A percentile compares a stretch with the other conserved stretches of the same genome.
Evolutionary conservation across 2,888 invertebrate species (phyloP).

Genomic region (Callinectes sapidus): DNA sequence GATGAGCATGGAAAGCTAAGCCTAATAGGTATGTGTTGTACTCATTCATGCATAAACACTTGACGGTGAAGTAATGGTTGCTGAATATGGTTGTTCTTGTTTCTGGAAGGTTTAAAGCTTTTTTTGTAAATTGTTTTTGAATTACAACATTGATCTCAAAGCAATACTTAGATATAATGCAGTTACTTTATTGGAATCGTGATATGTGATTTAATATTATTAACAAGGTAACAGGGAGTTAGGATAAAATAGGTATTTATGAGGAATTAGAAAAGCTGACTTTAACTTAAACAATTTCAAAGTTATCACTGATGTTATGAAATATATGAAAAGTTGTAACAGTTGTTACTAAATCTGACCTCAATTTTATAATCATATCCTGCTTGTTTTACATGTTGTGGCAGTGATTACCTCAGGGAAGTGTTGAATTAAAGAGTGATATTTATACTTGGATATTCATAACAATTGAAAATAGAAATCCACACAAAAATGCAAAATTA

Average conservation of each 20-base stretch:
- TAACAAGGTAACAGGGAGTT: not conserved
- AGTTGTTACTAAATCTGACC: not conserved
- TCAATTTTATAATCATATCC: not conserved
- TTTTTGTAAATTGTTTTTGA: not conserved
- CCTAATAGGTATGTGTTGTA: not conserved
- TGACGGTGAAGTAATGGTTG: not conserved
- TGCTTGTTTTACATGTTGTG: not conserved
- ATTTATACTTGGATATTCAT: not conserved
- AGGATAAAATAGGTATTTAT: not conserved
- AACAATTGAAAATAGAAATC: not conserved
- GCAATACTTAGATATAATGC: slow-evolving; percentile 3
- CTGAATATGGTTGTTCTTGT: not conserved
- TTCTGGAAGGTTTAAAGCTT: not conserved
- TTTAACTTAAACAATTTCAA: not conserved
- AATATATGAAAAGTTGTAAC: not conserved
- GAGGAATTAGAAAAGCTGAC: not conserved
- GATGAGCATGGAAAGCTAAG: not conserved
- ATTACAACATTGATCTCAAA: slow-evolving; percentile 1
- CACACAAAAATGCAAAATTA: not conserved
- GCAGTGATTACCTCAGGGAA: slow-evolving; percentile 1
- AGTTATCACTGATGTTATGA: not conserved
- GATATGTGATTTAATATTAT: not conserved
- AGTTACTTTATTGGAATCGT: not conserved
- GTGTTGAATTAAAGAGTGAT: not conserved
- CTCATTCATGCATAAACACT: not conserved